These are phyloP conservation scores for Troides aeacus DNA, from an alignment of 2,888 invertebrate genomes.

Conservation along the genomic window DNA sequence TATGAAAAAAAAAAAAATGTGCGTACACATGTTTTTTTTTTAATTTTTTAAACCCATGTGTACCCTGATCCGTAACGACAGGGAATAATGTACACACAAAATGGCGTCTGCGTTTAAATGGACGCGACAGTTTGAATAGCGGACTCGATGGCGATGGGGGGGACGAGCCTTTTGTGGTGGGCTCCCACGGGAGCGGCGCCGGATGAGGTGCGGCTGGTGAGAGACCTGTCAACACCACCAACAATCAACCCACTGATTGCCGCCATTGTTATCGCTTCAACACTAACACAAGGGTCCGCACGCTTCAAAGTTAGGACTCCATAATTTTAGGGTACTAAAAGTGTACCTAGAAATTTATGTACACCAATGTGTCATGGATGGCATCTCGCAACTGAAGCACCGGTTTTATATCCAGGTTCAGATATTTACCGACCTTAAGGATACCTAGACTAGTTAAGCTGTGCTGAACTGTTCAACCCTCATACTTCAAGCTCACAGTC, in stretches of 20 bases:
- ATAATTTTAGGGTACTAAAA: not conserved
- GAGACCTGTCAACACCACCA: conserved; percentile 19
- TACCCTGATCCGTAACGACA: too few relatives aligned
- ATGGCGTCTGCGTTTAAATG: not conserved
- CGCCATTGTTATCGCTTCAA: not conserved
- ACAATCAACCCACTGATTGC: conserved; percentile 16
- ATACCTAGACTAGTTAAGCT: too few relatives aligned
- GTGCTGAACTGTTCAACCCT: too few relatives aligned
- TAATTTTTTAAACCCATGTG: too few relatives aligned
- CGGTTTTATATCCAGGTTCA: too few relatives aligned
- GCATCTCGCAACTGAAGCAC: too few relatives aligned
- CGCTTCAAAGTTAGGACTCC: not conserved
- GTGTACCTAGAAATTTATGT: too few relatives aligned
- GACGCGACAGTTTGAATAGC: conserved; percentile 2
- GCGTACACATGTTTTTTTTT: too few relatives aligned
- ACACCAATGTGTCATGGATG: too few relatives aligned
- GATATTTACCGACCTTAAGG: too few relatives aligned
- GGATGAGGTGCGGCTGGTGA: conserved; percentile 22
- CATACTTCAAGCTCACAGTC: too few relatives aligned
- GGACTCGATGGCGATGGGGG: conserved; percentile 6
- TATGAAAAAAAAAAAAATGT: too few relatives aligned
- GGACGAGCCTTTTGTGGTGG: conserved; percentile 13
- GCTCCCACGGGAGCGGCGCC: conserved; percentile 20
- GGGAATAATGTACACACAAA: not conserved
- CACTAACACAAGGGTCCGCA: not conserved